A percentile compares a stretch with the other conserved stretches of the same genome.
phyloP scores from a whole-genome alignment of 2,888 invertebrate genomes.

The Lampropteryx suffumata region DNA sequence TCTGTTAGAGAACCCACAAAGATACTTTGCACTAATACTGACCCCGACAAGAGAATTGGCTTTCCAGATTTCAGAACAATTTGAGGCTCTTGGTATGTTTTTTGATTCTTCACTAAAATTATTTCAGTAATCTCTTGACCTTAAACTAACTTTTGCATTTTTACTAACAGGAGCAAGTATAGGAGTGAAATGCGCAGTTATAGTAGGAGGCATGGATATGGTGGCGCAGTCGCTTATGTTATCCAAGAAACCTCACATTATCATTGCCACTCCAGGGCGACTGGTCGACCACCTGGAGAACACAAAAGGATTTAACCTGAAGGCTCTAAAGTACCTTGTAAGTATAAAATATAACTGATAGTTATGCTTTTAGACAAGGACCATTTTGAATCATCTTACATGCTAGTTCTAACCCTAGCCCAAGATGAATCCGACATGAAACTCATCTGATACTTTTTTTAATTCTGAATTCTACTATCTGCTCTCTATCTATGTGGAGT shows the following conservation, averaged over 20 bases:
- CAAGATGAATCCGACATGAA: no score
- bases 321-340: constrained; percentile 93
- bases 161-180: constrained; percentile 87
- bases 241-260: constrained; percentile 97
- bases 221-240: constrained; percentile 94
- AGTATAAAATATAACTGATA: constrained; percentile 38
- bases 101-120: not conserved
- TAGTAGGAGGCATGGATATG: constrained; percentile 99
- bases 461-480: no score
- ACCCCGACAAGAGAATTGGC: constrained; percentile 99
- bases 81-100: constrained; percentile 94
- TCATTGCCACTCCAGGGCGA: constrained; percentile 98
- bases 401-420: no score
- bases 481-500: no score
- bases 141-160: no score
- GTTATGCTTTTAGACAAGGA: no score
- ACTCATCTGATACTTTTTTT: no score
- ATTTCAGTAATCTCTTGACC: not conserved
- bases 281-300: constrained; percentile 98
- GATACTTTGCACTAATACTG: constrained; percentile 95
- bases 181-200: constrained; percentile 97
- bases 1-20: constrained; percentile 94
- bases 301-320: constrained; percentile 97
- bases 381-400: no score
- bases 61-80: constrained; percentile 99